These are phyloP conservation scores for Calyptomena viridis DNA, from an alignment of 2,113 vertebrate species.

Conservation along the genomic window DNA sequence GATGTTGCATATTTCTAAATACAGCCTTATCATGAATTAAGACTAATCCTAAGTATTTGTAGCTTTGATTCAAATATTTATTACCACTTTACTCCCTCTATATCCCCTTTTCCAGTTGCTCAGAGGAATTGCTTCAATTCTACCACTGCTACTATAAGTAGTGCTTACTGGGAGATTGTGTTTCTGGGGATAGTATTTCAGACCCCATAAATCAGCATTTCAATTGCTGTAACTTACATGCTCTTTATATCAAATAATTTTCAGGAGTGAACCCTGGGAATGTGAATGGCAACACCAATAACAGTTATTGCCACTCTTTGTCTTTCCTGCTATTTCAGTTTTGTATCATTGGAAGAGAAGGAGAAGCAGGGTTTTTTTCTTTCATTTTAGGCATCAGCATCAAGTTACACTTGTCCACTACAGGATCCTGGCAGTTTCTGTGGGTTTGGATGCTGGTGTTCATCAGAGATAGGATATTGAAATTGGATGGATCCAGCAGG, in stretches of 20 bases:
- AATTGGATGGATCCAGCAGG: not conserved
- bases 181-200: not conserved
- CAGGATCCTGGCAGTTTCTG: not conserved
- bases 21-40: not conserved
- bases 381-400: not conserved
- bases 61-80: not conserved
- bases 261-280: not conserved
- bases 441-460: not conserved
- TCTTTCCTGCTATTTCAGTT: not conserved
- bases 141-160: not conserved
- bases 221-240: not conserved
- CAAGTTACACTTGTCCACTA: not conserved
- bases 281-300: not conserved
- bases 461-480: not conserved
- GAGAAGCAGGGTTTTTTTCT: not conserved
- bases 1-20: not conserved
- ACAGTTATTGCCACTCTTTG: not conserved
- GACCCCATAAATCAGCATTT: conserved; percentile 1
- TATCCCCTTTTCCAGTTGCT: not conserved
- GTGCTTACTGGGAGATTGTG: not conserved
- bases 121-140: not conserved
- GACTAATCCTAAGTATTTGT: not conserved
- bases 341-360: not conserved
- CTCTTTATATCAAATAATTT: not conserved
- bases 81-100: not conserved